Percentiles rank a stretch among this genome's conserved stretches.
These are phyloP conservation scores for Tuberolachnus salignus DNA, from an alignment of 2,888 invertebrate genomes.

Conservation along the genomic window DNA sequence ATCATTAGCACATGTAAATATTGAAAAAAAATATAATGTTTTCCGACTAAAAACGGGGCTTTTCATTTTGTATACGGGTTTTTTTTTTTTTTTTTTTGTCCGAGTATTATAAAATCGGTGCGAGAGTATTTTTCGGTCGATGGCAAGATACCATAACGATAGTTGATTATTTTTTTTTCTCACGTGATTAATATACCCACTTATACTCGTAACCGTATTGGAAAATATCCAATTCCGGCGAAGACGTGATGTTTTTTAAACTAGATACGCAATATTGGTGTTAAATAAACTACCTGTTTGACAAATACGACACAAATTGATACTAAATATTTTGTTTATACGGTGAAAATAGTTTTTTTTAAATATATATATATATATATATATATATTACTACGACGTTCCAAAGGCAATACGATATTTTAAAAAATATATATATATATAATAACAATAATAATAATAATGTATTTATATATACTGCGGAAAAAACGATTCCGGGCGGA, in stretches of 20 bases:
- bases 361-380: too few relatives aligned
- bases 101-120: neutral
- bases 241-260: neutral
- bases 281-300: neutral
- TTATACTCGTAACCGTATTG: constrained; percentile 10
- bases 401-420: too few relatives aligned
- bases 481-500: too few relatives aligned
- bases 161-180: neutral
- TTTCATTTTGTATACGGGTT: too few relatives aligned
- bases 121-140: neutral
- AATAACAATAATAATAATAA: too few relatives aligned
- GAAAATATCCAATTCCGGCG: constrained; percentile 29
- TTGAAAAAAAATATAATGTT: neutral
- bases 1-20: neutral
- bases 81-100: too few relatives aligned
- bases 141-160: neutral
- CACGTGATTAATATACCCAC: constrained; percentile 9
- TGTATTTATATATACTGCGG: too few relatives aligned
- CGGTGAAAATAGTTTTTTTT: too few relatives aligned
- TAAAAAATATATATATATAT: too few relatives aligned
- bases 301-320: constrained; percentile 2
- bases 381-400: too few relatives aligned
- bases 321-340: neutral
- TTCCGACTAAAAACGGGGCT: neutral
- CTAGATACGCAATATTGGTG: constrained; percentile 19